Evolutionary conservation across 2,113 vertebrate genomes (phyloP), one percentile per base, ranked within the genome.

Genomic region (Syngnathus scovelli): DNA sequence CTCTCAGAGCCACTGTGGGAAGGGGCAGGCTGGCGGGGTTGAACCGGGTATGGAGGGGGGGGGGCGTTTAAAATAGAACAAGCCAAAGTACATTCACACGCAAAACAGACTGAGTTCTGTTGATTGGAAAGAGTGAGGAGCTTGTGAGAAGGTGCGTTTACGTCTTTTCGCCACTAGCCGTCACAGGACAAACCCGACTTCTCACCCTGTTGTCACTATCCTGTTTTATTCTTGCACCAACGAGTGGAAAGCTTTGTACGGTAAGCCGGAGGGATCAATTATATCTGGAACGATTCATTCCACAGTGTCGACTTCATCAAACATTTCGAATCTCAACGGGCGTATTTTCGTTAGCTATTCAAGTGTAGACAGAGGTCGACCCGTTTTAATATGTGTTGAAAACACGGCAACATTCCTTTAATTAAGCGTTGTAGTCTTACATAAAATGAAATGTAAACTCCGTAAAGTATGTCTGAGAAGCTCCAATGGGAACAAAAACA

Each of bases 71-170:
- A 92, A 92, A 92, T 92, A 91, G 91, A 88, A 86, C 84, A 81
- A 82, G 86, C 89, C 83, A 86, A 90, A 89, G 87, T 85, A 89
- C 84, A 86, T 79, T 84, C 78, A 58, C 82, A 84, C 80, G 87
- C 82, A 81, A 90, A 83, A 91, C 91, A 92, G 89, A 91, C 84
- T 62, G 62, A 77, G 87, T 89, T 86, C 88, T 92, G 91, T 92
- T 89, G 89, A 89, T 90, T 80, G 83, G 84, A 76, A 88, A 90
- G 89, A 92, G 89, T 89, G 87, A 87, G 88, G 84, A 87, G 89
- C 87, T 83, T 90, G 91, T 91, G 88, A 83, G 27, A 88, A 81
- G 77, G 80, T 76, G 83, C 87, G 88, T 89, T 27, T 87, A 85
- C 83, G 79, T 86, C 82, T 80, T 88, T 58, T 90, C 83, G 82